Percentiles rank a stretch among this genome's conserved stretches.
Evolutionary conservation across 1,140 invertebrate species (phyloP).

Genomic region (Heliconius eleuchia): DNA sequence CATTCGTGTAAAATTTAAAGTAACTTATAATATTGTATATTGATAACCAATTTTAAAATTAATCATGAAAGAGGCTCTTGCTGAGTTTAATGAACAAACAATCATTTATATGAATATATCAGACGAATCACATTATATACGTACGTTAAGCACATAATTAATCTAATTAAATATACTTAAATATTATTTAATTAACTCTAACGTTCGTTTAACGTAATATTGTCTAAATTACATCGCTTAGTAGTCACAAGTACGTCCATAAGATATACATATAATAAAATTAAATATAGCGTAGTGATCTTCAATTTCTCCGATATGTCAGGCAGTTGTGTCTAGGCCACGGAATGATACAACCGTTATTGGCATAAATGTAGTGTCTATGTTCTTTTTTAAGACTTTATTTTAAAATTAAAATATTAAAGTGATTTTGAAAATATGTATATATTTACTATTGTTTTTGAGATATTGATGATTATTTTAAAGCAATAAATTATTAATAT

Average conservation of each 20-base stretch:
- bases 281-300: slow-evolving; percentile 61
- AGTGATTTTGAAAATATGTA: too few species aligned
- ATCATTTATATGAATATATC: slow-evolving; percentile 19
- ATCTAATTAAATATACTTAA: slow-evolving; percentile 32
- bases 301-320: slow-evolving; percentile 66
- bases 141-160: slow-evolving; percentile 37
- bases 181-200: slow-evolving; percentile 39
- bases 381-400: background rate
- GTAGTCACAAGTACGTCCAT: slow-evolving; percentile 52
- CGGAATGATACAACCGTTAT: slow-evolving; percentile 39
- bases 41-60: background rate
- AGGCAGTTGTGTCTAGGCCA: slow-evolving; percentile 68
- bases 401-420: too few species aligned
- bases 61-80: slow-evolving; percentile 26
- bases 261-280: slow-evolving; percentile 61
- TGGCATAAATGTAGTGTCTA: slow-evolving; percentile 15
- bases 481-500: background rate
- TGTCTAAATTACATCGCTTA: slow-evolving; percentile 66
- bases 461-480: background rate
- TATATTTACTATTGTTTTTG: background rate
- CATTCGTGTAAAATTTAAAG: background rate
- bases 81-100: background rate
- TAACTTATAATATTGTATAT: background rate
- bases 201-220: slow-evolving; percentile 59
- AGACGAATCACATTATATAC: slow-evolving; percentile 31